A percentile compares a stretch with the other conserved stretches of the same genome.
phyloP scores from a whole-genome alignment of 2,888 invertebrate species.

The Parapristionchus giblindavisi region DNA sequence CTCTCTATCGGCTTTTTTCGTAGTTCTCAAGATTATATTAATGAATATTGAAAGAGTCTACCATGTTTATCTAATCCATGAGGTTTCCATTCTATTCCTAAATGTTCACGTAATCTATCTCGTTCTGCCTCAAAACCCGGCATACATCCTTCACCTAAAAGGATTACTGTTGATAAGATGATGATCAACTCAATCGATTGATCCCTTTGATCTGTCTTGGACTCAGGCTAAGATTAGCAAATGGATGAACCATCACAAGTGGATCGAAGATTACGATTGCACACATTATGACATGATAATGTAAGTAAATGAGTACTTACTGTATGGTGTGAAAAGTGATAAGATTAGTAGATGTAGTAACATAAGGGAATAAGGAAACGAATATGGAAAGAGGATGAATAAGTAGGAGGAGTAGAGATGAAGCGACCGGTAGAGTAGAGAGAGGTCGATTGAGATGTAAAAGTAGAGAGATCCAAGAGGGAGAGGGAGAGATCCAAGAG shows the following conservation, averaged over 20 bases:
- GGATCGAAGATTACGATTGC: too few relatives aligned
- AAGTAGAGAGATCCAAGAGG: conserved; percentile 18
- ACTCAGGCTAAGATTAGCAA: background rate
- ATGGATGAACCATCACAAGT: too few relatives aligned
- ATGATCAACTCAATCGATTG: too few relatives aligned
- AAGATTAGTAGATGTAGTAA: background rate
- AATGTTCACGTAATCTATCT: conserved; percentile 63
- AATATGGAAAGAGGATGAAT: conserved; percentile 4
- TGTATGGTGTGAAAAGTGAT: background rate
- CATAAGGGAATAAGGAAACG: background rate
- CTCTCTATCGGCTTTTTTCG: conserved; percentile 26
- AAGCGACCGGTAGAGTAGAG: too few relatives aligned
- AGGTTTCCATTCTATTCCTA: conserved; percentile 68
- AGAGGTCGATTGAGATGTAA: conserved; percentile 30
- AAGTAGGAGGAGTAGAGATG: conserved; percentile 26
- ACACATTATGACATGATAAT: too few relatives aligned
- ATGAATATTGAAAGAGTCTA: conserved; percentile 36
- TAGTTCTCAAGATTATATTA: conserved; percentile 30
- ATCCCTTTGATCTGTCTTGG: too few relatives aligned
- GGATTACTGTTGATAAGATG: conserved; percentile 27
- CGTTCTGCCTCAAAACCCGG: conserved; percentile 67
- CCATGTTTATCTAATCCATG: conserved; percentile 59
- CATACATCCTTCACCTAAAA: conserved; percentile 56
- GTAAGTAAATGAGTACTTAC: background rate
- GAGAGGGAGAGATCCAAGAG: background rate